phyloP scores from a whole-genome alignment of 2,888 invertebrate genomes.

The Xylocampa areola region DNA sequence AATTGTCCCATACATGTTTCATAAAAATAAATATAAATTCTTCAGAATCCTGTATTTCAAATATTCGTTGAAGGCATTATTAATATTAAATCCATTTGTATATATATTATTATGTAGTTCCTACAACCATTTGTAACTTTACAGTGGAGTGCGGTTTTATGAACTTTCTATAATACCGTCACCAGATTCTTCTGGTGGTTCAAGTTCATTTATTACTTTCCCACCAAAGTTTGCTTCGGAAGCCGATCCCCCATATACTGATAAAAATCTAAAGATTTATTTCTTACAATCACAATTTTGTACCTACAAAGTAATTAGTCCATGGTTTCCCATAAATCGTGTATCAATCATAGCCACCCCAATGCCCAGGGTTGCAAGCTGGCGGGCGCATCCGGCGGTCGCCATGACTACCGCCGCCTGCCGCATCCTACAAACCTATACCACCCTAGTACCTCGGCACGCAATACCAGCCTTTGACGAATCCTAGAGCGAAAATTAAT shows the following conservation, averaged over 20 bases:
- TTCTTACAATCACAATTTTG: neutral
- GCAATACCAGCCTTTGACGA: slow-evolving; percentile 47
- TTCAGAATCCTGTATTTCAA: neutral
- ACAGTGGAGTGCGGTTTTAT: neutral
- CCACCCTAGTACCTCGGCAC: slow-evolving; percentile 60
- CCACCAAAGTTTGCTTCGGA: too few relatives aligned
- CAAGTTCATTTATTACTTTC: too few relatives aligned
- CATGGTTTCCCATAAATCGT: slow-evolving; percentile 25
- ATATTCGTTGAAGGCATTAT: neutral
- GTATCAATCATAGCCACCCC: slow-evolving; percentile 63
- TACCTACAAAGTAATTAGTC: slow-evolving; percentile 27
- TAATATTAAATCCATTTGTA: neutral
- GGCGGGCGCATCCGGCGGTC: slow-evolving; percentile 80
- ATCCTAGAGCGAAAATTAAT: slow-evolving; percentile 37
- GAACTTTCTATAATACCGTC: too few relatives aligned
- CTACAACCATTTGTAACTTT: neutral
- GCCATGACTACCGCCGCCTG: slow-evolving; percentile 77
- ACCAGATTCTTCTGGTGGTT: too few relatives aligned
- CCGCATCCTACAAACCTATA: slow-evolving; percentile 64
- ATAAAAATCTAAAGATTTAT: too few relatives aligned
- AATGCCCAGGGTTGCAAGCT: slow-evolving; percentile 73
- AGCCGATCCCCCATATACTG: too few relatives aligned
- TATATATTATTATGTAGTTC: too few relatives aligned
- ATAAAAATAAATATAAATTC: too few relatives aligned
- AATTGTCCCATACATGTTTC: too few relatives aligned